Evolutionary conservation across 2,797 vertebrate species (phyloP), one percentile per base, ranked within the genome.

Genomic region (Pogoniulus pusillus): DNA sequence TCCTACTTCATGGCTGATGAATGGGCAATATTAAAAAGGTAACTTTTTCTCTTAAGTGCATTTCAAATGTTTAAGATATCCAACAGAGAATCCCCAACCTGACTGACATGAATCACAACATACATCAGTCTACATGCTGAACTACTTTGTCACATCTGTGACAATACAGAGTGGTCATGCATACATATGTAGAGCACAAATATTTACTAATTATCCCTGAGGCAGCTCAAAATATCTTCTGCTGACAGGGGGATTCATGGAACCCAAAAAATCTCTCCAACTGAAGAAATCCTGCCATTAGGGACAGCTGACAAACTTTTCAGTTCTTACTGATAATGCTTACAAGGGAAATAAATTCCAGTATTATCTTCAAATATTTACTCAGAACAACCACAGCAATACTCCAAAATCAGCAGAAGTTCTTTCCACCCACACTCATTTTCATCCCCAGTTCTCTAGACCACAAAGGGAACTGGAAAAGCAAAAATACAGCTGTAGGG

Each of bases 401-500:
- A 68, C 30, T 74, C 82, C 32, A n/a, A 80, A 89, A 87, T 73
- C n/a, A 89, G 29, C 37, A 66, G 24, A 51, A 76, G 26, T 60
- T 74, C 43, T 76, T 41, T n/a, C 54, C 55, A 51, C 20, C 24
- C 4, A 14, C 63, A 23, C n/a, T 16, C 34, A 43, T 57, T 87
- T 64, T 83, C 32, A 62, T 41, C 35, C 39, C 57, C 14, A 84
- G 34, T 47, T 39, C 30, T 58, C 20, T 35, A 62, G 35, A 72
- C 62, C 32, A 79, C 47, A 35, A 75, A 58, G 6, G 11, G 59
- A 91, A 73, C 7, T 4, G 17, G 77, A 73, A 22, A 7, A 82
- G 62, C 72, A 90, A 65, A 89, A 88, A 71, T 24, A 81, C 19
- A 47, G 57, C 73, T 90, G 85, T 68, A 90, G 78, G 78, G 41